These are phyloP conservation scores for Pelobates cultripes DNA, from an alignment of 2,797 vertebrate species.

Conservation along the genomic window DNA sequence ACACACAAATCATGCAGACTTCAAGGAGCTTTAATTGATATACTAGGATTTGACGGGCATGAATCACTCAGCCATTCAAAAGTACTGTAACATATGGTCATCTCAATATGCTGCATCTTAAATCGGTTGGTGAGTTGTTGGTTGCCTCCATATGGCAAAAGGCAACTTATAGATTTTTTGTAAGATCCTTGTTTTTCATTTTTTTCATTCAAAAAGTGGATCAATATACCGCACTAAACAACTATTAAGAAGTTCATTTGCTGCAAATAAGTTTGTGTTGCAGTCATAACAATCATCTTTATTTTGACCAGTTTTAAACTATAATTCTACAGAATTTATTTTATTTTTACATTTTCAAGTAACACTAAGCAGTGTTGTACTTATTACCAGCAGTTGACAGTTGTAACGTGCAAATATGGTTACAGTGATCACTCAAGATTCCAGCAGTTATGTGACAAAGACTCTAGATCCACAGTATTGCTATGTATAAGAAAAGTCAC, in stretches of 20 bases:
- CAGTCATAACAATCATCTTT: slow-evolving; percentile 15
- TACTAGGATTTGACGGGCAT: slow-evolving; percentile 90
- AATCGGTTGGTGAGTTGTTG: slow-evolving; percentile 81
- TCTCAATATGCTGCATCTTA: slow-evolving; percentile 86
- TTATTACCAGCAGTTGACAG: no score
- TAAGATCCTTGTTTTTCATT: slow-evolving; percentile 49
- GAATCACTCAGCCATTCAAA: slow-evolving; percentile 87
- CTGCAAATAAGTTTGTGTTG: slow-evolving; percentile 31
- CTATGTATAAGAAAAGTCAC: no score
- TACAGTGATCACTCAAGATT: no score
- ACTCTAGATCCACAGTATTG: no score
- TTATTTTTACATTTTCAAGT: no score
- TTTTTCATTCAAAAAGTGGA: slow-evolving; percentile 34
- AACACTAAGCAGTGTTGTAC: no score
- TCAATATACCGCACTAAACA: neutral
- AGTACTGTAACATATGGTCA: slow-evolving; percentile 87
- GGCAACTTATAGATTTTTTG: slow-evolving; percentile 76
- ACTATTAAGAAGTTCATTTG: neutral
- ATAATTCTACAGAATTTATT: no score
- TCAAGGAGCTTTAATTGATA: slow-evolving; percentile 95
- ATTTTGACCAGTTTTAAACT: neutral
- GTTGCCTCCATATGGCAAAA: slow-evolving; percentile 80
- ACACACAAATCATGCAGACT: slow-evolving; percentile 92
- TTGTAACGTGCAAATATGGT: no score
- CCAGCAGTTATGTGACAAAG: no score